Evolutionary conservation across 2,888 invertebrate genomes (phyloP), one percentile per base, ranked within the genome.

Genomic region (Drosophila quinaria): DNA sequence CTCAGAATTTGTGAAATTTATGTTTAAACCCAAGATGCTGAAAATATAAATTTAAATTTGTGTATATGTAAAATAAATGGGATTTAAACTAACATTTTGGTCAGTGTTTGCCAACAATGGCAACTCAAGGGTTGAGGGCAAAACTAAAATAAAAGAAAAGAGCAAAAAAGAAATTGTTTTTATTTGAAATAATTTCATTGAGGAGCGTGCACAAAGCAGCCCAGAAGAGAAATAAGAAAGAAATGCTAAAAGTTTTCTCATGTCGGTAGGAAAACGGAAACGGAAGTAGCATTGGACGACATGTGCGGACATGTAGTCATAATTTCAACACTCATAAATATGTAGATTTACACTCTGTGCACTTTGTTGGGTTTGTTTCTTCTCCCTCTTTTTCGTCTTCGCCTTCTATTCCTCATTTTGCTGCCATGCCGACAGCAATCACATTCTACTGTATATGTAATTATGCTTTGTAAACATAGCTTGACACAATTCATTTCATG

Each of bases 241-340:
- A 80, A 87, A 71, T 73, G 78, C 78, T 83, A 80, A 86, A 88
- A 86, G 85, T 86, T 86, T 86, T 86, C 77, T 78, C 88, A 76
- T 88, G 85, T 86, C 71, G 68, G 60, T 50, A 49, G 54, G 62
- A 46, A 69, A 58, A 44, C 78, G 82, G 86, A 85, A 88, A 76
- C 83, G 88, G 88, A 88, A 77, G 74, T 78, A 56, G 54, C 83
- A 77, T 75, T 72, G 78, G 74, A 74, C 87, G 78, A 73, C 82
- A 82, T 82, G 86, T 85, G 73, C 71, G 74, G 66, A 86, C 70
- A 74, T 76, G 75, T 78, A 60, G 65, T 56, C 77, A 69, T 80
- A 77, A 74, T 80, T 80, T 74, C 70, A 73, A 72, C 69, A 67
- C 69, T 69, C 81, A 81, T 81, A 80, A 80, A 80, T 81, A 80